Evolutionary conservation across 2,797 vertebrate genomes (phyloP), one percentile per base, ranked within the genome.

Genomic region (Sylvia borin): DNA sequence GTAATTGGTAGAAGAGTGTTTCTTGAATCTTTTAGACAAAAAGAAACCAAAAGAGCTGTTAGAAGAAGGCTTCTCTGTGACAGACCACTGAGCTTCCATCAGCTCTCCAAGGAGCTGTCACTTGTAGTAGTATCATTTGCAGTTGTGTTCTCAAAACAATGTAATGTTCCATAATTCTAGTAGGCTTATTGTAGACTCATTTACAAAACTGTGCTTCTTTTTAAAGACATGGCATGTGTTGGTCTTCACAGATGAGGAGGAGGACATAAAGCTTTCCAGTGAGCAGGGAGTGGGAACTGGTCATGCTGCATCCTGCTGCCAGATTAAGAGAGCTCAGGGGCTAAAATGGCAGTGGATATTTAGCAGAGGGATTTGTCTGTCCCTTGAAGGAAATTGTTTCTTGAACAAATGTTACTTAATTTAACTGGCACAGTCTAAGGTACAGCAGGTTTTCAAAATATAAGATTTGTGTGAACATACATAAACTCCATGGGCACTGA

Each of bases 1-100:
- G 93, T 97, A 97, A 97, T 96, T 97, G 94, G 81, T 97, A 95
- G 87, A 96, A 97, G 94, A 95, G 83, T 78, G 32, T 96, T 96
- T 97, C 89, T 97, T 92, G 90, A 97, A 85, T 96, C 77, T 90
- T 82, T 94, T 94, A 96, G 93, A 95, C 89, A 29, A 81, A 62
- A 95, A 73, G 70, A 88, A 91, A 88, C 75, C 51, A 65, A 82
- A 95, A 82, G 64, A 73, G 53, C 18, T 58, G 73, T 83, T 85
- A 67, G 83, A 85, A 96, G 85, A 96, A 97, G 94, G 64, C 79
- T 87, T 92, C 60, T 43, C 13, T 48, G 50, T 97, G 91, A 77
- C 86, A 93, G 86, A 93, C 79, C 72, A 54, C 68, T 25, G 17
- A 94, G 65, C 70, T 95, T 94, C 88, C 74, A 45, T 95, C 88